Base-by-base conservation (phyloP, 23 tunicate genomes). In the Oikopleura dioica region DNA sequence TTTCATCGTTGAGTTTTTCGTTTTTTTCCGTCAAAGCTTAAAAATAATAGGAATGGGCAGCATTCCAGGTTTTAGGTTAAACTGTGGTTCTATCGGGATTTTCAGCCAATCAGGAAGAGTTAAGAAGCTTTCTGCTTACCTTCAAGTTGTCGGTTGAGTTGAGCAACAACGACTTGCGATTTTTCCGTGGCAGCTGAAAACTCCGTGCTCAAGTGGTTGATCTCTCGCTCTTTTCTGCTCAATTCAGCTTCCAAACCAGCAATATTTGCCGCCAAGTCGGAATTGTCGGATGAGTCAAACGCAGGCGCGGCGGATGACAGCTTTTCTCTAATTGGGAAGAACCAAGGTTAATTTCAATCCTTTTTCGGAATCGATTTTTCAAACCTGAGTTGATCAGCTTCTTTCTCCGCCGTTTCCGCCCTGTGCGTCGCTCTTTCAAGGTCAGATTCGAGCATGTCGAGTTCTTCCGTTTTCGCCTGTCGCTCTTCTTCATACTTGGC, bases 201-300 rank as follows among this genome's bases (percentile, higher is more conserved):
- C 4, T 63, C 72, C 72, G 72, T 12, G 72, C 33, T 63, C 33
- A 63, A 63, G 28, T 63, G 72, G 30, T 29, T 38, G n/a, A 94
- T 82, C 75, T 94, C 99, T 37, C 80, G 84, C 58, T 94, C 99
- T 81, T 94, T 94, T 38, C 79, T 67, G 38, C 85, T 81, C 34
- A 94, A 80, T 59, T 94, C 99, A 31, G 78, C 51, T 58, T 94
- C 99, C 76, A 94, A 59, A 50, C 79, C 87, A 1, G 80, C 26
- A 63, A 63, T 63, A 63, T 12, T 63, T 5, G 72, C 29, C 72
- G 72, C 16, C 33, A 12, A 31, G 72, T 63, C 72, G 4, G 16
- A 2, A 44, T 44, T 21, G 16, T 44, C 21, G n/a, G 37, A 30
- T 24, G 75, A 77, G 30, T 21, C 29, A 59, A 78, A 75, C 80